Evolutionary conservation across 2,888 invertebrate species (phyloP), one percentile per base, ranked within the genome.

Genomic region (Philhelius pedissequus): DNA sequence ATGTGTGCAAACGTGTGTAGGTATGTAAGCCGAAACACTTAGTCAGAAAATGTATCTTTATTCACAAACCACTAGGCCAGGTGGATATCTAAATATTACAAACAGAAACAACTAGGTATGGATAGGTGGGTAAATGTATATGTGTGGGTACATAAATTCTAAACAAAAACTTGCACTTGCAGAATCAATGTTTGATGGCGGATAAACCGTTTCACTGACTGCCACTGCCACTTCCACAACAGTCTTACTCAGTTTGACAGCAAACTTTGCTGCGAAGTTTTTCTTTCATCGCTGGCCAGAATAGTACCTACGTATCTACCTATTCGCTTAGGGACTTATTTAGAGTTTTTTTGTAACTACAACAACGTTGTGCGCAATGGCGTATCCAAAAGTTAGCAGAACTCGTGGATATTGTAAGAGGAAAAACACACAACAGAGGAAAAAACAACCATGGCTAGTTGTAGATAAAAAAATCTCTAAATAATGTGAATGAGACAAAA

Each of bases 211-310:
- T 79, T 75, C 60, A 70, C 43, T 81, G 64, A 81, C 81, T 81
- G 81, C 77, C 81, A 81, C 81, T 81, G 81, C 77, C 81, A 64
- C 81, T 86, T 56, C 81, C 68, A 81, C 81, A 73, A 77, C 76
- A 74, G 81, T 69, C 86, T 81, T 73, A 30, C 40, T 71, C 8
- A 56, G 73, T 81, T 81, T 86, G 76, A 80, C 71, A 48, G 52
- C 32, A 50, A 73, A 56, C 68, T 60, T 60, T 20, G 77, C 78
- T 20, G 77, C 78, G 56, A 48, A 30, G 50, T 15, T 73, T 73
- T 48, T n/a, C 48, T 48, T 73, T 68, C 60, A 58, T 50, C 38
- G 43, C 4, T 3, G 22, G 11, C 20, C 1, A n/a, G n/a, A n/a
- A n/a, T n/a, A n/a, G n/a, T n/a, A n/a, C n/a, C n/a, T n/a, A n/a